These are phyloP conservation scores for Troglohyphantes excavatus DNA, from an alignment of 2,888 invertebrate genomes.

Conservation along the genomic window DNA sequence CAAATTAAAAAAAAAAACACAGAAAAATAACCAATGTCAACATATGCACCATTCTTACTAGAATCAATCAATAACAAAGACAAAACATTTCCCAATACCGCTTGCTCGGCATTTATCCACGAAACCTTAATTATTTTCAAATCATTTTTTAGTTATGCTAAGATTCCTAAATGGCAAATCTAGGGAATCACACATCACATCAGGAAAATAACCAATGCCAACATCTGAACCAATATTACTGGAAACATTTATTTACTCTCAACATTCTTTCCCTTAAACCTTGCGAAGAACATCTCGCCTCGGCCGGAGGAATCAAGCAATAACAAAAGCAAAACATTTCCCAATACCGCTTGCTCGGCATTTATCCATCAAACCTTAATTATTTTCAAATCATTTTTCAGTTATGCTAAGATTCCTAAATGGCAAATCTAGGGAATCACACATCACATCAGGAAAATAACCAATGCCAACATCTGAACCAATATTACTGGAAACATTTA, in stretches of 20 bases:
- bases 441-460: conserved; percentile 11
- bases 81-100: conserved; percentile 53
- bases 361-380: neutral
- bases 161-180: neutral
- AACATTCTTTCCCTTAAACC: neutral
- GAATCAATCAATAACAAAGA: no score
- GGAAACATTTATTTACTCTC: conserved; percentile 5
- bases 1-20: neutral
- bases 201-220: conserved; percentile 19
- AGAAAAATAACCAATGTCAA: conserved; percentile 24
- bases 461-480: conserved; percentile 15
- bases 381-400: neutral
- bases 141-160: neutral
- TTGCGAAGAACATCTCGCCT: neutral
- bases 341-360: conserved; percentile 47
- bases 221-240: conserved; percentile 1
- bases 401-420: neutral
- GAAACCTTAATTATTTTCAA: no score
- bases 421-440: neutral
- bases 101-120: conserved; percentile 37
- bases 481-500: conserved; percentile 6
- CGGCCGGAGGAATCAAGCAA: neutral
- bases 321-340: conserved; percentile 51
- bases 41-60: neutral
- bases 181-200: neutral